Evolutionary conservation across 2,888 invertebrate species (phyloP).

Genomic region (Cephus nigrinus): DNA sequence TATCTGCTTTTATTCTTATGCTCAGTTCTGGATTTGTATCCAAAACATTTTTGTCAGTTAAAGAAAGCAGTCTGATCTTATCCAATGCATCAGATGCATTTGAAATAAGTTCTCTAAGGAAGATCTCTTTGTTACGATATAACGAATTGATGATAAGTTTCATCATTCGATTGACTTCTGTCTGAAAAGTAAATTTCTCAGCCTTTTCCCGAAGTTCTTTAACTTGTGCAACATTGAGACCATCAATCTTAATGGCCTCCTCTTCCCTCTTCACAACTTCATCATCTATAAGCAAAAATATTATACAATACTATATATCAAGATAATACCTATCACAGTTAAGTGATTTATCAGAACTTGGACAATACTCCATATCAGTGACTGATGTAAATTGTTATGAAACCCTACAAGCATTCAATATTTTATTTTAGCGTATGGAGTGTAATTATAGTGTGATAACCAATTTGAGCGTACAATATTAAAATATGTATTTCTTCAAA

Average conservation of each 20-base stretch:
- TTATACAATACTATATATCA: conserved; percentile 11
- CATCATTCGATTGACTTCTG: conserved; percentile 99
- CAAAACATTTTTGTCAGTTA: conserved; percentile 87
- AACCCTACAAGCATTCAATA: background rate
- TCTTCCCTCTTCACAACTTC: conserved; percentile 92
- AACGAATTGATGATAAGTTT: conserved; percentile 99
- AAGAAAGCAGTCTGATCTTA: conserved; percentile 93
- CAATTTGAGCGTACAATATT: background rate
- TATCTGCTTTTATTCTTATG: conserved; percentile 86
- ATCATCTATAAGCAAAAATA: conserved; percentile 74
- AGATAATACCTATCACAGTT: background rate
- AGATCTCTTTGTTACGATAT: conserved; percentile 99
- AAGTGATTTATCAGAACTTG: background rate
- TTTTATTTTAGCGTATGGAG: background rate
- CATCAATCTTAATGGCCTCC: conserved; percentile 96
- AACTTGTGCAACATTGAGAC: conserved; percentile 92
- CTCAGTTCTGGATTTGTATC: conserved; percentile 83
- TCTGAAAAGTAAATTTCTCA: conserved; percentile 92
- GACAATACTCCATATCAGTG: background rate
- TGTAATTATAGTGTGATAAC: background rate
- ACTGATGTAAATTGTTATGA: background rate
- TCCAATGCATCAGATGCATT: conserved; percentile 99
- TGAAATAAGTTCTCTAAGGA: conserved; percentile 96
- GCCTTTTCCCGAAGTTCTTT: conserved; percentile 91
- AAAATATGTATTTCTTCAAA: background rate